Conservation (phyloP, 2,888 invertebrate genomes). For the Scaptomyza flava region DNA sequence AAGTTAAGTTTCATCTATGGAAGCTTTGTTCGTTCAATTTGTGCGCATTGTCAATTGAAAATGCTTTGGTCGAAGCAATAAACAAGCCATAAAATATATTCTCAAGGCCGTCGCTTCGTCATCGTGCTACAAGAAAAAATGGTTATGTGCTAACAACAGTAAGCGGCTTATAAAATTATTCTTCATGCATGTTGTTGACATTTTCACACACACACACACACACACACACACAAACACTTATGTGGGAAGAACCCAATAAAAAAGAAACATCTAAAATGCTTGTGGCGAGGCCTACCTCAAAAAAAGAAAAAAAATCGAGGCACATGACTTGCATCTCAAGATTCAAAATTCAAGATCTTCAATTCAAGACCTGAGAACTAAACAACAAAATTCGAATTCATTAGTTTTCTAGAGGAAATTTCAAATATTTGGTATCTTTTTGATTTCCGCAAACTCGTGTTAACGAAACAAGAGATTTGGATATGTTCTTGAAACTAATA, state of each 20-base stretch:
- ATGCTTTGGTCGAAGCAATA: slow-evolving; percentile 38
- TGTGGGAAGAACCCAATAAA: slow-evolving; percentile 48
- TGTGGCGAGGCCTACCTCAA: slow-evolving; percentile 2
- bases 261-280: slow-evolving; percentile 17
- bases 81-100: slow-evolving; percentile 43
- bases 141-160: slow-evolving; percentile 31
- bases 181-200: slow-evolving; percentile 57
- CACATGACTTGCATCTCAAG: slow-evolving; percentile 58
- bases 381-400: not conserved
- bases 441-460: slow-evolving; percentile 17
- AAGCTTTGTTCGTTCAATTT: slow-evolving; percentile 34
- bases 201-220: slow-evolving; percentile 32
- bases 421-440: too few relatives aligned
- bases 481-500: slow-evolving; percentile 6
- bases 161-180: slow-evolving; percentile 48
- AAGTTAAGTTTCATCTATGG: slow-evolving; percentile 20
- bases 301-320: not conserved
- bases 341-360: slow-evolving; percentile 29
- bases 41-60: slow-evolving; percentile 52
- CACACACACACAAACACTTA: slow-evolving; percentile 6
- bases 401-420: too few relatives aligned
- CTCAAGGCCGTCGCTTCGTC: slow-evolving; percentile 49
- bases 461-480: slow-evolving; percentile 1
- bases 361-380: slow-evolving; percentile 23
- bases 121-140: slow-evolving; percentile 24